Conservation (phyloP, 2,797 vertebrate species). For the Spatula clypeata region DNA sequence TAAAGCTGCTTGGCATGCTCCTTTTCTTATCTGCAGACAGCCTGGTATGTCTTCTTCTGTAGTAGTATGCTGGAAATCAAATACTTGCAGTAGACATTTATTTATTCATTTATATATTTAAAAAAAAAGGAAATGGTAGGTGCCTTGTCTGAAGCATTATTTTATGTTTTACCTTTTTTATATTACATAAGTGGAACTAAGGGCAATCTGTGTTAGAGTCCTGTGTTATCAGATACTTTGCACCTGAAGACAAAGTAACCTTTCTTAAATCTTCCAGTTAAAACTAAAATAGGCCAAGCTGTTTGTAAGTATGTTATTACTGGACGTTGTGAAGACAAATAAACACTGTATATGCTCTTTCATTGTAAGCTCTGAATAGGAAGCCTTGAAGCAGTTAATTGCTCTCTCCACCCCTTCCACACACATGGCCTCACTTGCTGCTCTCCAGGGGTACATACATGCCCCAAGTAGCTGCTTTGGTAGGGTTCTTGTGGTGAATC, state of each 20-base stretch:
- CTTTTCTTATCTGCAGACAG: not conserved
- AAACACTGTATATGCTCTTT: not conserved
- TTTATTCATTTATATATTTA: not conserved
- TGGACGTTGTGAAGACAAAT: not conserved
- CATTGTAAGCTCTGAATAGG: not conserved
- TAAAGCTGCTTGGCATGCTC: not conserved
- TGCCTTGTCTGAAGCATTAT: not conserved
- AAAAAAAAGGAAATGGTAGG: not conserved
- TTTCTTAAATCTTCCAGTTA: not conserved
- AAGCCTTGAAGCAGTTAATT: not conserved
- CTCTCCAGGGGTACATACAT: rapidly evolving
- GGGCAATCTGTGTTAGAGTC: rapidly evolving
- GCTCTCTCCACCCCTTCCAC: not conserved
- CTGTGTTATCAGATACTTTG: not conserved
- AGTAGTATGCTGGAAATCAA: not conserved
- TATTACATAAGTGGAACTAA: not conserved
- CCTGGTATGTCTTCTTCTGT: not conserved
- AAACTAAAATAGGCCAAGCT: not conserved
- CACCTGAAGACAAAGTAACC: not conserved
- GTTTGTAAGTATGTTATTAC: not conserved
- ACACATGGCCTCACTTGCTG: not conserved
- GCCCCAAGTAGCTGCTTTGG: not conserved
- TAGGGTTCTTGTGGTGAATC: not conserved
- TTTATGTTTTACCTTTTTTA: not conserved
- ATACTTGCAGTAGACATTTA: not conserved